Base-by-base conservation (phyloP, 2,113 vertebrate species). In the Aphelocoma coerulescens region DNA sequence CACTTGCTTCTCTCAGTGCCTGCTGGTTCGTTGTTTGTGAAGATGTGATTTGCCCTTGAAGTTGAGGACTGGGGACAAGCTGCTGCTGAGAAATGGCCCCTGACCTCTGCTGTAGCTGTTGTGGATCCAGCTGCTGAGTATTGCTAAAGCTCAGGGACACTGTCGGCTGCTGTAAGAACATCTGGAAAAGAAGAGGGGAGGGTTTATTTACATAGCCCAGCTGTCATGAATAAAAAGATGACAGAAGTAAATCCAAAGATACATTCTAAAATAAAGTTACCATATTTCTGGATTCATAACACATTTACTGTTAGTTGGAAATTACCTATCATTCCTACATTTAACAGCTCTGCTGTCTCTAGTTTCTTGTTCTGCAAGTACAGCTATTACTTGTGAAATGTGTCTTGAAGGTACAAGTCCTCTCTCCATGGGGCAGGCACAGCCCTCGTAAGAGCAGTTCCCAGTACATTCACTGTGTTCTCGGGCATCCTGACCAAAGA, bases 101-200 rank as follows among this genome's bases (percentile, higher is more conserved):
- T 2, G 97, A 75, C 85, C 97, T 96, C 73, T 96, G 97, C 79
- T 96, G 97, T 58, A 97, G 91, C 81, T 95, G 96, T 48, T 97
- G 98, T 10, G 95, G 19, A 49, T 97, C 96, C 0, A 97, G 75
- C 78, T 97, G 96, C 72, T 96, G 97, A 41, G 97, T 44, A 27
- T 93, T 97, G 90, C 94, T 95, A 54, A 98, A 98, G 94, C 94
- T 98, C 95, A 98, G 89, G 52, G 98, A 97, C 20, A 97, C 88
- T 0, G 94, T 62, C 0, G 98, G 97, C 76, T 98, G 98, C 92
- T 98, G 98, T 52, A 98, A 88, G 82, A 98, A 97, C 97, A 98
- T 98, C 98, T 98, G 94, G 61, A 95, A 95, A 88, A 82, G 78
- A 94, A 93, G 82, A 30, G 13, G 16, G 20, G 27, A 49, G 39